Evolutionary conservation across 2,113 vertebrate genomes (phyloP).

Genomic region (Panurus biarmicus): DNA sequence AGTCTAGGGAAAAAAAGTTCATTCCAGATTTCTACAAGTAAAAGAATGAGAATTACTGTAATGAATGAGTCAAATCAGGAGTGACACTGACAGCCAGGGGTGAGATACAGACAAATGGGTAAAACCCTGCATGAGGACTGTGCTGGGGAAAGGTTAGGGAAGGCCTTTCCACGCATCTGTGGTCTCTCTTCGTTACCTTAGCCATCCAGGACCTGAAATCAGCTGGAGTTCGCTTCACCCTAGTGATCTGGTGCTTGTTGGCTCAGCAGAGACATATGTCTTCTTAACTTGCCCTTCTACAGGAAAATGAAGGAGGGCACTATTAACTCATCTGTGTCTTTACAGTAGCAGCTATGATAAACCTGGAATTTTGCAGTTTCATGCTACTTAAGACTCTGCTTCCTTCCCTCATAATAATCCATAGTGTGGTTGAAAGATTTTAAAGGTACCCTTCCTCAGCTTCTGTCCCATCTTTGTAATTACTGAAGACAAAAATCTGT

Average conservation of each 20-base stretch:
- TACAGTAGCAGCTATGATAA: not conserved
- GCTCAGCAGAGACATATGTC: not conserved
- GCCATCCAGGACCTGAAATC: not conserved
- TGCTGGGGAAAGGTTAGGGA: not conserved
- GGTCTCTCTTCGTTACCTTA: not conserved
- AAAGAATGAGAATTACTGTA: not conserved
- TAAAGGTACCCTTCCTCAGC: not conserved
- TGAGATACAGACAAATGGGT: not conserved
- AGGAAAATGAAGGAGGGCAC: not conserved
- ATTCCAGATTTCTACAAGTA: not conserved
- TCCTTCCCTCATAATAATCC: not conserved
- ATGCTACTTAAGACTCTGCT: not conserved
- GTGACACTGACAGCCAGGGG: not conserved
- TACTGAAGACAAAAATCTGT: not conserved
- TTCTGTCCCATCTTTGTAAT: not conserved
- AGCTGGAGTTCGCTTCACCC: not conserved
- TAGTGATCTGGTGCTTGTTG: not conserved
- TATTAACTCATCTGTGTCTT: not conserved
- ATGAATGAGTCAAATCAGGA: not conserved
- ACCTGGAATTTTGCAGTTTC: not conserved
- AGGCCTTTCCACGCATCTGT: fast-evolving
- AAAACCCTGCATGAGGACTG: not conserved
- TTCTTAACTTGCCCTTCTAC: not conserved
- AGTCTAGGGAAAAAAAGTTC: not conserved
- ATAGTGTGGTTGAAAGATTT: not conserved